Conservation (phyloP, 2,888 invertebrate species). For the Ennomos erosarius region DNA sequence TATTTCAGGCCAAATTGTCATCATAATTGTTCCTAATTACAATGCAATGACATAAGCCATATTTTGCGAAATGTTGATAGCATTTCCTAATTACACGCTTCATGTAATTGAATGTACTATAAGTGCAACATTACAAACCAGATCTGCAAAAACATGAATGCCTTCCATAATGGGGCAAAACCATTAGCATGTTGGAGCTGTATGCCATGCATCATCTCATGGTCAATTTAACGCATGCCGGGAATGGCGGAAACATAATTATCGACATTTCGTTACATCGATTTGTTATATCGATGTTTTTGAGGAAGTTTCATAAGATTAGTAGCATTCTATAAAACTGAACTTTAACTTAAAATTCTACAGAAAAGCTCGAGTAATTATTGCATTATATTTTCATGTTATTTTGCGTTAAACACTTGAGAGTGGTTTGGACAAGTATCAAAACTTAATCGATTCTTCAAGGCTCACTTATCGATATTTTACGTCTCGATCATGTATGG, state of each 20-base stretch:
- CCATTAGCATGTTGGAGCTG: constrained; percentile 23
- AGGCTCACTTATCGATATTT: constrained; percentile 2
- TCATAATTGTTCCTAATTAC: too few species aligned
- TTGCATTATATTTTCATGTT: too few species aligned
- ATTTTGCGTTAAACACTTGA: too few species aligned
- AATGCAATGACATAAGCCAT: too few species aligned
- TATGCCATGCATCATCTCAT: constrained; percentile 33
- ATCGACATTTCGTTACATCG: too few species aligned
- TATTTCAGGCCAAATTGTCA: too few species aligned
- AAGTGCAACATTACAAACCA: constrained; percentile 12
- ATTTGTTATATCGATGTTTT: neutral
- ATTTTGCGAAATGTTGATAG: too few species aligned
- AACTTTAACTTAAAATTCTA: too few species aligned
- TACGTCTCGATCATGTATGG: constrained; percentile 29
- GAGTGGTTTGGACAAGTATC: too few species aligned
- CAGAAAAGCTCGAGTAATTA: too few species aligned
- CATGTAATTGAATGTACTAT: neutral
- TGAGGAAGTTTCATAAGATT: too few species aligned
- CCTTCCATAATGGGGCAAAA: constrained; percentile 17
- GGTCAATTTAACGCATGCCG: constrained; percentile 36
- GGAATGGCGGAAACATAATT: neutral
- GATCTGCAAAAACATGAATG: constrained; percentile 14
- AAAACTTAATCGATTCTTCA: neutral
- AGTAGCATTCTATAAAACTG: too few species aligned
- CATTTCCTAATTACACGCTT: constrained; percentile 3